Percentiles rank a stretch among this genome's conserved stretches.
Evolutionary conservation across 2,113 vertebrate genomes (phyloP).

Genomic region (Pyxicephalus adspersus): DNA sequence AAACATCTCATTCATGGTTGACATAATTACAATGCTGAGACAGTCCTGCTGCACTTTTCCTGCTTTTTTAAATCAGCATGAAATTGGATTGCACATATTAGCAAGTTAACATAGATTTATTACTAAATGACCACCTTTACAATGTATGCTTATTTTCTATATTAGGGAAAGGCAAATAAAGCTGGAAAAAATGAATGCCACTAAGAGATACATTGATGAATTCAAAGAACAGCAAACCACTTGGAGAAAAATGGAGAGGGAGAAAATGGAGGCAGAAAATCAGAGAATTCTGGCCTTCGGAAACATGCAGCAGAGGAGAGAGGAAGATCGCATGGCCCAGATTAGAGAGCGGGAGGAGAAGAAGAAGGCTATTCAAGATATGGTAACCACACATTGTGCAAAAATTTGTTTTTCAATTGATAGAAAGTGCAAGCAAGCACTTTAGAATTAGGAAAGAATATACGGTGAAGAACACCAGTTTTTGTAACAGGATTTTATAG

Average conservation of each 20-base stretch:
- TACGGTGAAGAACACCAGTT: too few relatives aligned
- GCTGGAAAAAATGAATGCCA: slow-evolving; percentile 82
- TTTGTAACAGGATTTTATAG: too few relatives aligned
- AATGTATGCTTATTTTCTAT: neutral
- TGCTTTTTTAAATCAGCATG: too few relatives aligned
- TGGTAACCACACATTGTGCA: too few relatives aligned
- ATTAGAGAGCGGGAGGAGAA: slow-evolving; percentile 76
- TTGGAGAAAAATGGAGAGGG: slow-evolving; percentile 82
- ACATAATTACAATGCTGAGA: too few relatives aligned
- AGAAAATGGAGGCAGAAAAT: slow-evolving; percentile 90
- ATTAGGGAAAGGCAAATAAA: slow-evolving; percentile 82
- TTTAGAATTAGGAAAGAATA: too few relatives aligned
- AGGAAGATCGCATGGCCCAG: slow-evolving; percentile 76
- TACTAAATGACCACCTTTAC: neutral
- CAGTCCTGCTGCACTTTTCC: too few relatives aligned
- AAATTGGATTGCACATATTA: too few relatives aligned
- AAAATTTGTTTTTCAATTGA: neutral
- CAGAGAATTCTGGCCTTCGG: slow-evolving; percentile 83
- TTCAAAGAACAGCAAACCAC: slow-evolving; percentile 81
- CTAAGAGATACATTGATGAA: slow-evolving; percentile 81
- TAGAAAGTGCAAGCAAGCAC: neutral
- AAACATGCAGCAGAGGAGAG: slow-evolving; percentile 72
- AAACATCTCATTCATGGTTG: too few relatives aligned
- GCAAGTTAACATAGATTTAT: too few relatives aligned
- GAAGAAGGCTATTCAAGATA: slow-evolving; percentile 78